Conservation (phyloP, 2,797 vertebrate species). For the Chelon auratus region DNA sequence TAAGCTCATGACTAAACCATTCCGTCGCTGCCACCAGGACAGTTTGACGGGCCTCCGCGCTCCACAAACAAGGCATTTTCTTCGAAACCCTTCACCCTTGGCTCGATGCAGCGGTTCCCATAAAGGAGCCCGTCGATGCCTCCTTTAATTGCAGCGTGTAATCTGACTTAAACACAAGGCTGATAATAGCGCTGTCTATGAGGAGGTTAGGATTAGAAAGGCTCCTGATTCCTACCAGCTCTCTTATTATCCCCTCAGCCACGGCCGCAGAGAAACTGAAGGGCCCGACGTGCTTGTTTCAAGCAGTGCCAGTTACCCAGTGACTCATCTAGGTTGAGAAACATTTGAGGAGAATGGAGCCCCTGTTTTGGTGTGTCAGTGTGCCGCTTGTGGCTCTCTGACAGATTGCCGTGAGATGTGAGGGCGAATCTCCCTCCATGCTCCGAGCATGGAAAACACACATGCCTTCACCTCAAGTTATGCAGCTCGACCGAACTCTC, state of each 20-base stretch:
- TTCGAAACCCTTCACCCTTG: slow-evolving; percentile 52
- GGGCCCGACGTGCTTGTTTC: slow-evolving; percentile 72
- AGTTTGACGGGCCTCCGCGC: slow-evolving; percentile 53
- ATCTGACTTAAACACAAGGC: slow-evolving; percentile 84
- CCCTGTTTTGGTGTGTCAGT: slow-evolving; percentile 76
- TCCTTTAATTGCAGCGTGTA: slow-evolving; percentile 82
- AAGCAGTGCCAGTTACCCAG: slow-evolving; percentile 75
- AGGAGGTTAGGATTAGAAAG: slow-evolving; percentile 81
- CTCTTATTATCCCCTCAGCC: slow-evolving; percentile 86
- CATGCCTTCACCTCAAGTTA: slow-evolving; percentile 75
- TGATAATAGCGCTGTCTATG: slow-evolving; percentile 83
- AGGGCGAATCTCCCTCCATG: slow-evolving; percentile 68
- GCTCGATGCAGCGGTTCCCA: slow-evolving; percentile 62
- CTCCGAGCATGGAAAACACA: slow-evolving; percentile 75
- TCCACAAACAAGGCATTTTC: slow-evolving; percentile 68
- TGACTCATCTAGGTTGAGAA: slow-evolving; percentile 81
- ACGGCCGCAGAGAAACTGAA: slow-evolving; percentile 75
- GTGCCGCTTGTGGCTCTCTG: slow-evolving; percentile 73
- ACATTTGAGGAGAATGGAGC: slow-evolving; percentile 73
- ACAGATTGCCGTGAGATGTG: slow-evolving; percentile 76
- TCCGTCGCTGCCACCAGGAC: slow-evolving; percentile 62
- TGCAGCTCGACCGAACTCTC: slow-evolving; percentile 66
- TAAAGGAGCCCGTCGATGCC: slow-evolving; percentile 69
- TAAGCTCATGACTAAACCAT: slow-evolving; percentile 76
- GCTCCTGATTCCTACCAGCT: slow-evolving; percentile 79